These are phyloP conservation scores for Tetragonisca angustula DNA, from an alignment of 2,888 invertebrate genomes.

Conservation along the genomic window DNA sequence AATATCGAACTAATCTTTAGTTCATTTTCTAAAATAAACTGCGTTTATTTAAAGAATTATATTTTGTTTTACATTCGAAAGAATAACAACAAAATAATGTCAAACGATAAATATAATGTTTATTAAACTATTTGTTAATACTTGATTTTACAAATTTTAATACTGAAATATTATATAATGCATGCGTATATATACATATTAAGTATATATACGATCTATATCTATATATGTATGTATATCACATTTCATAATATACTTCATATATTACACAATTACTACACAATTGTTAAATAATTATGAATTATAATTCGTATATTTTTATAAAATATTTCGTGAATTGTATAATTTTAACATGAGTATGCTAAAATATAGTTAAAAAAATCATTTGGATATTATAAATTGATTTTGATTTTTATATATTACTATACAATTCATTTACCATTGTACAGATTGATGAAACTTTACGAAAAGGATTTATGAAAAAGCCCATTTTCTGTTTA, in stretches of 20 bases:
- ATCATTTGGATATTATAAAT: background rate
- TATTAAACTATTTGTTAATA: background rate
- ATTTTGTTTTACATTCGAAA: background rate
- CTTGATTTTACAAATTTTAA: constrained; percentile 1
- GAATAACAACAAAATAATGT: background rate
- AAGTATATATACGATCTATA: background rate
- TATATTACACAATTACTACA: background rate
- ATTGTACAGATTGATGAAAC: background rate
- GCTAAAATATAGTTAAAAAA: background rate
- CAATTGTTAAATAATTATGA: background rate
- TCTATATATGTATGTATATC: background rate
- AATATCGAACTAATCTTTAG: background rate
- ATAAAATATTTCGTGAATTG: background rate
- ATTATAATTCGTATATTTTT: background rate
- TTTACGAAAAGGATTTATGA: background rate
- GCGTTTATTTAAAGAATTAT: background rate
- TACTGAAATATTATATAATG: constrained; percentile 30
- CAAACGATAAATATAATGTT: background rate
- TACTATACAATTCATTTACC: constrained; percentile 14
- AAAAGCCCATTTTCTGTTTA: background rate
- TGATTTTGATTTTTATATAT: background rate
- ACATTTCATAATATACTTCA: constrained; percentile 10
- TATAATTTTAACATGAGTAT: background rate
- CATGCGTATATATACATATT: background rate
- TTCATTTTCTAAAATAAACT: background rate